Evolutionary conservation across 2,797 vertebrate genomes (phyloP).

Genomic region (Nyctalus aviator): DNA sequence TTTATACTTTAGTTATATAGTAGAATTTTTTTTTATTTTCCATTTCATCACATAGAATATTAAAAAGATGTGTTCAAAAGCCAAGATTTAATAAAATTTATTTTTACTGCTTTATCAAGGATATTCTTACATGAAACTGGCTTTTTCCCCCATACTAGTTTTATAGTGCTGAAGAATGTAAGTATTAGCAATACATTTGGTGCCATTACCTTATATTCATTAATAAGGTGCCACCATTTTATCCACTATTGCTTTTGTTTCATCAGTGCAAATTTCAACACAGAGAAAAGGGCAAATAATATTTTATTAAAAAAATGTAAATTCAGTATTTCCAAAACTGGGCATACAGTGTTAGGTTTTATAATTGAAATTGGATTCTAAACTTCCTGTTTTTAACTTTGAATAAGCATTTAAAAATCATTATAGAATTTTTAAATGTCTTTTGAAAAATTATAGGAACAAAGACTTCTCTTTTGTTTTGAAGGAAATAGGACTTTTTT

Average conservation of each 20-base stretch:
- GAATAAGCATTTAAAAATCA: slow-evolving; percentile 58
- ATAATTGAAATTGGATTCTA: slow-evolving; percentile 26
- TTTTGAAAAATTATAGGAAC: not conserved
- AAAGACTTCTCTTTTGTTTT: slow-evolving; percentile 23
- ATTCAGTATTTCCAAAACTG: slow-evolving; percentile 15
- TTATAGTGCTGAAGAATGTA: not conserved
- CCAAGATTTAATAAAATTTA: not conserved
- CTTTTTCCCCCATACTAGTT: not conserved
- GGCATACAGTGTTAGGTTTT: not conserved
- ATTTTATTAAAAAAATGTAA: slow-evolving; percentile 15
- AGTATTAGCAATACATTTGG: not conserved
- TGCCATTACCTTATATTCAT: not conserved
- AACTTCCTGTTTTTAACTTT: slow-evolving; percentile 34
- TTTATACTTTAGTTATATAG: not conserved
- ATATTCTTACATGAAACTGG: not conserved
- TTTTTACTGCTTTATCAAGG: not conserved
- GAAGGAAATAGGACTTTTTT: slow-evolving; percentile 33
- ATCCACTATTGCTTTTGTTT: not conserved
- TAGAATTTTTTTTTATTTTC: slow-evolving; percentile 29
- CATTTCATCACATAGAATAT: not conserved
- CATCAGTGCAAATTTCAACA: not conserved
- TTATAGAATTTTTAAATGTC: not conserved
- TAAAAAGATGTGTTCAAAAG: not conserved
- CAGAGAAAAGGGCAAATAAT: not conserved
- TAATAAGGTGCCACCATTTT: not conserved